Base-by-base conservation (phyloP, 2,888 invertebrate genomes). In the Ischnus inquisitorius region DNA sequence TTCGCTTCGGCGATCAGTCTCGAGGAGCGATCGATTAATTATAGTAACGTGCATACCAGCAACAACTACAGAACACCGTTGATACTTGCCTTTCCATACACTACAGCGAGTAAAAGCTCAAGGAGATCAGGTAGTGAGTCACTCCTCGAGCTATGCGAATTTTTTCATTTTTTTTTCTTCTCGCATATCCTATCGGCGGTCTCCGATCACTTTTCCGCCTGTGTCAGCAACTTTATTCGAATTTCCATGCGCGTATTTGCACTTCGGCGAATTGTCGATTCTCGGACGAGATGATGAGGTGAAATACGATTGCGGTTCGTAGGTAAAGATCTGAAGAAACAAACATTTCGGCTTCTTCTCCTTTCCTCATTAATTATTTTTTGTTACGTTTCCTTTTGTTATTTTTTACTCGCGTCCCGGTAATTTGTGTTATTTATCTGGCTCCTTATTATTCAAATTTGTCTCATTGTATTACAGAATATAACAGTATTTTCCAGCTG, bases 121-220 rank as follows among this genome's bases (percentile, higher is more conserved):
- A 92, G 92, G 91, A 91, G 90, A 92, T 90, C 92, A 83, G 87
- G 91, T 91, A 90, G 88, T 91, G 92, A 91, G 87, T 91, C 91
- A 92, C 87, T 88, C 84, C 77, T 82, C 65, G 78, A 88, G 89
- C 87, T 89, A 91, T 90, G 91, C 88, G 87, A 87, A 89, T 89
- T 91, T 91, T 90, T 90, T 85, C 83, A 74, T 87, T 86, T 78
- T 83, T 75, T 77, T 68, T 57, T 57, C 74, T 79, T 64, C 51
- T 46, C 68, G 22, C 34, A 64, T 64, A 69, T 77, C 64, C 77
- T 54, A 46, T 28, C 62, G 75, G 77, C 62, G 75, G 77, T 62
- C 65, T 46, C 54, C 74, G 69, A 75, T 79, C 74, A 83, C 79
- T 83, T 83, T 83, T 83, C 79, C 79, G 64, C 39, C 64, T 69